Base-by-base conservation (phyloP, 2,797 vertebrate genomes). In the Coluber constrictor region DNA sequence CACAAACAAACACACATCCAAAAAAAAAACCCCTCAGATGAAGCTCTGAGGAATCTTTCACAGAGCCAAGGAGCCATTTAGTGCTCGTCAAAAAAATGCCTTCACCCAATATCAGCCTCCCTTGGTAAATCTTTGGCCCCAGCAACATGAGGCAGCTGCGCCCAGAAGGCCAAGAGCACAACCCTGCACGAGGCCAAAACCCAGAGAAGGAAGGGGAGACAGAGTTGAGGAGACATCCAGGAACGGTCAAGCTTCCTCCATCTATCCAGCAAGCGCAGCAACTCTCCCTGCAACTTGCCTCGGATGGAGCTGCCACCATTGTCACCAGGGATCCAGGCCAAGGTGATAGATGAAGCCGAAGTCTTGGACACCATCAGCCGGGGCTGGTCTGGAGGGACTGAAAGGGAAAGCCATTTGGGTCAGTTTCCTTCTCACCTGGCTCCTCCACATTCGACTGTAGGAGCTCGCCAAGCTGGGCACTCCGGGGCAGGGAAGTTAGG, bases 281-380 rank as follows among this genome's bases (percentile, higher is more conserved):
- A 1, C 2, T 0, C 0, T 43, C 27, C 0, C 32, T 15, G 88
- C 51, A 15, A n/a, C 70, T 7, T 96, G 99, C 99, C 99, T 98
- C 99, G 98, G 97, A 99, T 99, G 86, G 99, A 99, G 97, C 99
- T 99, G 95, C 99, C 99, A 37, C 99, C 99, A 0, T 99, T 99
- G 98, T 99, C 99, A 63, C 99, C 99, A 1, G 99, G 99, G 94
- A 99, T 99, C 99, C 99, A 99, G 94, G 99, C 98, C 96, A 99
- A 97, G 0, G 99, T 99, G 96, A 99, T 99, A 94, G 99, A 99
- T 0, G 99, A 99, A 8, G 99, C 99, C 0, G 99, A 99, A 90
- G 99, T 99, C 96, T 99, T 99, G 95, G 99, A 99, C 86, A 99
- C 99, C 0, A 99, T 99, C 90, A 99, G 98, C 91, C 99, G 99